Evolutionary conservation across 2,797 vertebrate species (phyloP).

Genomic region (Lutjanus argentimaculatus): DNA sequence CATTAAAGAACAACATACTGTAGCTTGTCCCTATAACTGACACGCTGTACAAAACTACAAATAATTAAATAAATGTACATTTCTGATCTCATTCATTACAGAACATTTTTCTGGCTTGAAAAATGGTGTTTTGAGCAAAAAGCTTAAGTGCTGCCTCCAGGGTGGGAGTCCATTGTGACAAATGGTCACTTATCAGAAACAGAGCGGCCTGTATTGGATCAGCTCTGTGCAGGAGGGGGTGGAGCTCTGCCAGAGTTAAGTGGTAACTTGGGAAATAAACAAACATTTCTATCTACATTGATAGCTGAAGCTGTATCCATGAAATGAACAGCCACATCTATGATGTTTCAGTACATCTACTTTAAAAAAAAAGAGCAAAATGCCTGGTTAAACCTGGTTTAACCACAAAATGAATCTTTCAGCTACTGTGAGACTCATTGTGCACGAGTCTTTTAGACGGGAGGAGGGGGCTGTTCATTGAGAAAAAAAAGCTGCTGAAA

Average conservation of each 20-base stretch:
- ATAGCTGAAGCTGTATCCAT: slow-evolving; percentile 4
- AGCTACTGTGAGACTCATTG: slow-evolving; percentile 37
- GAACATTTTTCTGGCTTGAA: slow-evolving; percentile 42
- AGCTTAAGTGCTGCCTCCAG: slow-evolving; percentile 38
- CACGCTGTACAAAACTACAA: neutral
- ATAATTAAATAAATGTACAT: slow-evolving; percentile 12
- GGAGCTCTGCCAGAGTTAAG: slow-evolving; percentile 28
- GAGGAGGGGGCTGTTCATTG: slow-evolving; percentile 42
- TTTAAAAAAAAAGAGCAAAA: slow-evolving; percentile 6
- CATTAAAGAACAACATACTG: neutral
- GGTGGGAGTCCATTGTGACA: slow-evolving; percentile 55
- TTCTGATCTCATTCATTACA: slow-evolving; percentile 21
- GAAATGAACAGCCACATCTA: slow-evolving; percentile 11
- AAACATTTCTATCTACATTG: slow-evolving; percentile 3
- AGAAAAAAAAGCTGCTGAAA: slow-evolving; percentile 57
- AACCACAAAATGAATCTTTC: slow-evolving; percentile 18
- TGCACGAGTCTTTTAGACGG: neutral
- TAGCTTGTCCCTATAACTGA: neutral
- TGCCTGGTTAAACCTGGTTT: slow-evolving; percentile 10
- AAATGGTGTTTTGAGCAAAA: slow-evolving; percentile 30
- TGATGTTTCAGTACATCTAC: neutral
- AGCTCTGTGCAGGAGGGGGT: slow-evolving; percentile 37
- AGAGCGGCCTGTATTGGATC: slow-evolving; percentile 49
- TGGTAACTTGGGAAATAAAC: slow-evolving; percentile 18
- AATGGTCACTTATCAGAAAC: slow-evolving; percentile 73